These are phyloP conservation scores for Heterotis niloticus DNA, from an alignment of 2,113 vertebrate genomes.

Conservation along the genomic window DNA sequence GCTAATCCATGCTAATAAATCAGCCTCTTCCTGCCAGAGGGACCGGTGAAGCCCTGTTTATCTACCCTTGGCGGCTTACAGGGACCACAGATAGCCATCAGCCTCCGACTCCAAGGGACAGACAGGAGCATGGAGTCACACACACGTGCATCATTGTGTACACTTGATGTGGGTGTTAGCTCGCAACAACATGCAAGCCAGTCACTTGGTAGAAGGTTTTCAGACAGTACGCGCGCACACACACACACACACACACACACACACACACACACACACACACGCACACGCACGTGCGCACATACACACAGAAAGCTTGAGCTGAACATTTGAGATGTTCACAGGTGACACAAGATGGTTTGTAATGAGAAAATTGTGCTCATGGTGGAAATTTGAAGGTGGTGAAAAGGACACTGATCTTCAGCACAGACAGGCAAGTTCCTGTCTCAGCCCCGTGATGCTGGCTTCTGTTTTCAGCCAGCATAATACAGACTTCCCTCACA, in stretches of 20 bases:
- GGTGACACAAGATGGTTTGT: no score
- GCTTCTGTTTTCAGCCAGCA: no score
- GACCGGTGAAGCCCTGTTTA: constrained; percentile 48
- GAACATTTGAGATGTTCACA: no score
- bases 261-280: not conserved
- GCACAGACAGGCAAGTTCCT: no score
- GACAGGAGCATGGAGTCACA: constrained; percentile 2
- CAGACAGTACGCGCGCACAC: not conserved
- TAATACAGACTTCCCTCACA: no score
- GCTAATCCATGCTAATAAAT: constrained; percentile 66
- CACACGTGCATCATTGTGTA: no score
- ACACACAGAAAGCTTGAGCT: not conserved
- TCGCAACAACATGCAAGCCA: not conserved
- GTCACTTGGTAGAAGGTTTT: not conserved
- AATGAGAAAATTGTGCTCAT: no score
- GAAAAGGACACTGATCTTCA: no score
- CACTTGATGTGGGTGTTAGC: no score
- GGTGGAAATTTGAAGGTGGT: no score
- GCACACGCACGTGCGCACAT: no score
- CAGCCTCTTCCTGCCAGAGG: constrained; percentile 57
- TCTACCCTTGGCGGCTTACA: constrained; percentile 61
- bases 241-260: not conserved
- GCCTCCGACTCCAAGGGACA: constrained; percentile 28
- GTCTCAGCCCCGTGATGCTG: no score
- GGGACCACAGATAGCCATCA: constrained; percentile 53